Conservation (phyloP, 2,113 vertebrate genomes). For the Cinclus cinclus region DNA sequence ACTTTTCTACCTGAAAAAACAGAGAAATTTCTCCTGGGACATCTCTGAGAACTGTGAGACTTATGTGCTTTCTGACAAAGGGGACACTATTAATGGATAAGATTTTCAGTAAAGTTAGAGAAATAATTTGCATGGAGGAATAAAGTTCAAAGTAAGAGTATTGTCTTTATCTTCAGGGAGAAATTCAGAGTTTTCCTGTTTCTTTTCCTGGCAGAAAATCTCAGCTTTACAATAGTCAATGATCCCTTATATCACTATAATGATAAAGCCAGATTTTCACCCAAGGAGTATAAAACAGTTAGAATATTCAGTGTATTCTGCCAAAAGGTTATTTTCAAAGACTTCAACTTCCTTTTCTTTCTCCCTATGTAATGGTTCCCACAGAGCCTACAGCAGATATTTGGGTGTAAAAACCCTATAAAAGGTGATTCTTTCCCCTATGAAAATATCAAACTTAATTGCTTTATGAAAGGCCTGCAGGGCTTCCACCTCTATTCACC, state of each 20-base stretch:
- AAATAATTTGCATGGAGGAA: background rate
- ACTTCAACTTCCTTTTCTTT: background rate
- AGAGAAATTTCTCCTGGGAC: background rate
- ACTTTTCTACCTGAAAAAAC: background rate
- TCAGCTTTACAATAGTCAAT: background rate
- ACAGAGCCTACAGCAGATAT: background rate
- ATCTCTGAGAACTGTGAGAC: background rate
- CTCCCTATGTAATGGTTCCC: background rate
- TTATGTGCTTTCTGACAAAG: background rate
- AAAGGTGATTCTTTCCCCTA: background rate
- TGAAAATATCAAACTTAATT: constrained; percentile 36
- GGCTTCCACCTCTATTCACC: background rate
- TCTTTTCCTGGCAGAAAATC: background rate
- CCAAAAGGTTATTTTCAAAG: constrained; percentile 36
- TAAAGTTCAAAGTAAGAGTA: background rate
- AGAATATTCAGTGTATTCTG: constrained; percentile 6
- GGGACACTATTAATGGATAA: background rate
- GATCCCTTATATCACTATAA: background rate
- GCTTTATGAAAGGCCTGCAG: background rate
- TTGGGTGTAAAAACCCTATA: background rate
- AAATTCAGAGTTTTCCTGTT: background rate
- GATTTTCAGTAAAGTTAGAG: background rate
- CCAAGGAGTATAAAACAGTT: background rate
- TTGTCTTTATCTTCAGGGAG: background rate
- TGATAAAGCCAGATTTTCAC: constrained; percentile 15